A percentile compares a stretch with the other conserved stretches of the same genome.
Evolutionary conservation across 2,113 vertebrate species (phyloP).

Genomic region (Alouatta palliata): DNA sequence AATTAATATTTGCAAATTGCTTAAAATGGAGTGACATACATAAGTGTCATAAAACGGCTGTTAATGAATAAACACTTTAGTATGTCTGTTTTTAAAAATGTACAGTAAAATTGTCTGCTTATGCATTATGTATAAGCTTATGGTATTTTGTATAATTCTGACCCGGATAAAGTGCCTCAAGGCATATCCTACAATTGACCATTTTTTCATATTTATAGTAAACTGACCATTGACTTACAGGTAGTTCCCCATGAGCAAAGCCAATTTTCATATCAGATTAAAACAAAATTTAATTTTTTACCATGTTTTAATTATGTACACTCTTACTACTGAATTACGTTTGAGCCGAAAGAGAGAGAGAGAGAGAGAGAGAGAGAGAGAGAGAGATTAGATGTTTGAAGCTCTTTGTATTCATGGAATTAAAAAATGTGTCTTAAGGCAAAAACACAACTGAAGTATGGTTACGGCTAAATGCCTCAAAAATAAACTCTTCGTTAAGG

Average conservation of each 20-base stretch:
- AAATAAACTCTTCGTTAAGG: slow-evolving; percentile 71
- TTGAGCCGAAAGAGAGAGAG: neutral
- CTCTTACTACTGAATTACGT: slow-evolving; percentile 40
- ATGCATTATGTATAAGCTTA: neutral
- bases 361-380: neutral
- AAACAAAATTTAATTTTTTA: slow-evolving; percentile 38
- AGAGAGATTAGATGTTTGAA: slow-evolving; percentile 39
- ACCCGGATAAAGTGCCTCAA: neutral
- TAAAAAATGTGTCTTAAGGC: slow-evolving; percentile 55
- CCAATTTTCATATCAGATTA: slow-evolving; percentile 31
- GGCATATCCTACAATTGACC: neutral
- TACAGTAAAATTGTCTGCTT: neutral
- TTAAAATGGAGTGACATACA: neutral
- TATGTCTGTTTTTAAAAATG: neutral
- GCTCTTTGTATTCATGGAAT: slow-evolving; percentile 13
- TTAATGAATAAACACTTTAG: neutral
- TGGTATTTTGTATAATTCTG: neutral
- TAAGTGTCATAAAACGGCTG: neutral
- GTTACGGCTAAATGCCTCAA: slow-evolving; percentile 70
- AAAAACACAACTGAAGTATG: slow-evolving; percentile 70
- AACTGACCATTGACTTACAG: neutral
- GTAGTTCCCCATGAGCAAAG: neutral
- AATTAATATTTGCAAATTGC: slow-evolving; percentile 10
- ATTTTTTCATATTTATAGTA: neutral
- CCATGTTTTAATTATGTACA: neutral